Base-by-base conservation (phyloP, 2,888 invertebrate species). In the Adelognathus sp. region DNA sequence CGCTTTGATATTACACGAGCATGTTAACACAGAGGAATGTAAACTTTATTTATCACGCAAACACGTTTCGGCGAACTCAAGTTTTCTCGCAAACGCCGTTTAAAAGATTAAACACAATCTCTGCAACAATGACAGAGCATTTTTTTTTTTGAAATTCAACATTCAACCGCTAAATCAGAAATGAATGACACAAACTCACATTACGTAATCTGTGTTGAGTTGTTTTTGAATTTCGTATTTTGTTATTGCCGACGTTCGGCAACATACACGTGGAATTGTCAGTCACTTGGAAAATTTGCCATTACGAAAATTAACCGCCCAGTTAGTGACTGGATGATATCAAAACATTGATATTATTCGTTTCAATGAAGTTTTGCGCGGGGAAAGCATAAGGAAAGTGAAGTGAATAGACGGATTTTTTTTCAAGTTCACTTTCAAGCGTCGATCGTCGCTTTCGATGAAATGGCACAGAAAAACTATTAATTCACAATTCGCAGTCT, bases 1-100 rank as follows among this genome's bases (percentile, higher is more conserved):
- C 41, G 67, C 73, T 73, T 50, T 67, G 63, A 73, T 56, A 76
- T 75, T 79, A 44, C 46, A 64, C 58, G 67, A 52, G 76, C 76
- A 52, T 76, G 79, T 33, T 18, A 9, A 52, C 18, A 27, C 16
- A 29, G 44, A 44, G 36, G 33, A 24, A 69, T 9, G 14, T 14
- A 29, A 29, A 7, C 4, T 6, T 33, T 46, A 44, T 16, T n/a
- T 54, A 14, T 67, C 52, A 36, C 24, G 3, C 24, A 36, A 64
- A 52, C 9, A 31, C 21, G 18, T 56, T n/a, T 33, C 9, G 27
- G 18, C 36, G n/a, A 44, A 44, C 41, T 41, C 31, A 58, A 29
- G 31, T 39, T 70, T 50, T 16, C n/a, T 50, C 46, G 16, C 9
- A 9, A n/a, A 36, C 44, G 24, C 46, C 27, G 27, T 50, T 50